phyloP scores from a whole-genome alignment of 2,888 invertebrate species.

The Ecliptopera silaceata region DNA sequence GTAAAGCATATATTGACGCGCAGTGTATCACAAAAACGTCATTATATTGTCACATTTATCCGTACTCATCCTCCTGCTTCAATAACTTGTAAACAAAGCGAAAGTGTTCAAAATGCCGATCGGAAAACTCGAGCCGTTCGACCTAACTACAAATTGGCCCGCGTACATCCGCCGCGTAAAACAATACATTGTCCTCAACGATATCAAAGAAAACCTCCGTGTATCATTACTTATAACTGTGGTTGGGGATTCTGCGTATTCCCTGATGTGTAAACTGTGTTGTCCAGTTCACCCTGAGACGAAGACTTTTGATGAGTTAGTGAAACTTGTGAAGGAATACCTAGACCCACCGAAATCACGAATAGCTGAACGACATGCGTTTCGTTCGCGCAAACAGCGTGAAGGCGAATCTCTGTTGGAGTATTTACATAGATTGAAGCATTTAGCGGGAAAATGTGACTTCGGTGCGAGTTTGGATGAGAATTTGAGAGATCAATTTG shows the following conservation, averaged over 20 bases:
- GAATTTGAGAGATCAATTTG: neutral
- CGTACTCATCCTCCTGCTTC: too few relatives aligned
- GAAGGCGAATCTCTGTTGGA: neutral
- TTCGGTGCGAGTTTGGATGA: neutral
- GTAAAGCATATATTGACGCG: too few relatives aligned
- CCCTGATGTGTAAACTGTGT: neutral
- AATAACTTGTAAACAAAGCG: too few relatives aligned
- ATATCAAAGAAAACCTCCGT: neutral
- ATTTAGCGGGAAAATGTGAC: neutral
- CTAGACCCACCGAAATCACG: neutral
- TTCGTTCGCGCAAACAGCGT: neutral
- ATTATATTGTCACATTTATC: too few relatives aligned
- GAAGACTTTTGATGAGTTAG: neutral
- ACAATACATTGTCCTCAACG: neutral
- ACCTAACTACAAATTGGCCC: neutral
- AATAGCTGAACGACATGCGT: neutral
- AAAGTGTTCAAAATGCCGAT: neutral
- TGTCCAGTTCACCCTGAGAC: neutral
- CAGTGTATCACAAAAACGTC: too few relatives aligned
- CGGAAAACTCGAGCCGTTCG: neutral
- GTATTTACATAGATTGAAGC: neutral
- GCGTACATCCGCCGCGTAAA: neutral
- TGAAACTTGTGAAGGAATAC: neutral
- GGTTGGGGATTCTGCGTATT: neutral
- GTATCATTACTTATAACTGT: neutral